Conservation (phyloP, 2,888 invertebrate species). For the Ormyrus thymus region DNA sequence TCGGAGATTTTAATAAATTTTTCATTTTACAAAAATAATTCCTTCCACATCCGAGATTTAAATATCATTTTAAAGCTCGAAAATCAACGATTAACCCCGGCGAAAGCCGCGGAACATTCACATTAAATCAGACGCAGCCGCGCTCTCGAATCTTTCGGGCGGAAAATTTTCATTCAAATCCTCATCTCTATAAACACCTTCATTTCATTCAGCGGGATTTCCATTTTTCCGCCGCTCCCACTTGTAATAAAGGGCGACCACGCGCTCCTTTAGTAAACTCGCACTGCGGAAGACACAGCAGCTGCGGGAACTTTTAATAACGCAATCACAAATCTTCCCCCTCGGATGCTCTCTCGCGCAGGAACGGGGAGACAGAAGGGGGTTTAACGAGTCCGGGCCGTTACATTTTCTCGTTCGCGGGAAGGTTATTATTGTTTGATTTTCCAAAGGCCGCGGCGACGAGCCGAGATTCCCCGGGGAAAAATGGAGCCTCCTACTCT, state of each 20-base stretch:
- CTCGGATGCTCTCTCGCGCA: slow-evolving; percentile 1
- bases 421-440: slow-evolving; percentile 19
- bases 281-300: slow-evolving; percentile 3
- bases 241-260: slow-evolving; percentile 19
- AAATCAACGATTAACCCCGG: too few relatives aligned
- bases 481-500: not conserved
- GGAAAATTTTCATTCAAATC: too few relatives aligned
- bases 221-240: too few relatives aligned
- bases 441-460: not conserved
- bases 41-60: too few relatives aligned
- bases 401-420: not conserved
- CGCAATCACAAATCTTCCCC: slow-evolving; percentile 60
- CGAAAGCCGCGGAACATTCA: too few relatives aligned
- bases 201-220: too few relatives aligned
- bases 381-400: not conserved
- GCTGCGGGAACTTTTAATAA: slow-evolving; percentile 62
- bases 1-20: too few relatives aligned
- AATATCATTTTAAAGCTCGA: too few relatives aligned
- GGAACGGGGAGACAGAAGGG: not conserved
- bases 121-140: too few relatives aligned
- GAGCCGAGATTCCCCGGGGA: not conserved
- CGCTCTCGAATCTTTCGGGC: too few relatives aligned
- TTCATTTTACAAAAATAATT: too few relatives aligned
- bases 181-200: too few relatives aligned
- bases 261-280: slow-evolving; percentile 31